Conservation (phyloP, 37 sponge, comb jelly and placozoan species). For the Halichondria panicea region DNA sequence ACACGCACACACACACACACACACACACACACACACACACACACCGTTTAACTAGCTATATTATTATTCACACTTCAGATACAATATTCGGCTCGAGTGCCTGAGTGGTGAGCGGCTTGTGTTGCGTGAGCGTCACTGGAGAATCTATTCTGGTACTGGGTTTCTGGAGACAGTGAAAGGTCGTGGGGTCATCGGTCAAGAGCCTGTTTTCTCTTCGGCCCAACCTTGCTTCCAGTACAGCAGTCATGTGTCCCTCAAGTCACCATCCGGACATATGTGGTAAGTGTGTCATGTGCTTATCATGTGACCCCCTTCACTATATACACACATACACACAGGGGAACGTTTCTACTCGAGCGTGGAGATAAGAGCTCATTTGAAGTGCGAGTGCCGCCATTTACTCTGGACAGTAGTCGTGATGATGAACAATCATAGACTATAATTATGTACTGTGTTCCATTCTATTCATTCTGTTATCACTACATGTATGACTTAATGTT, state of each 20-base stretch:
- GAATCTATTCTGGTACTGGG: constrained; percentile 75
- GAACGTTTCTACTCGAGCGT: constrained; percentile 88
- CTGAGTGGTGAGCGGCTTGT: constrained; percentile 65
- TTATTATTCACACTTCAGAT: constrained; percentile 33
- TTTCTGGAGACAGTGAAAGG: constrained; percentile 90
- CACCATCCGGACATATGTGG: constrained; percentile 95
- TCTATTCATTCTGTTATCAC: no score
- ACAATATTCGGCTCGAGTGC: constrained; percentile 93
- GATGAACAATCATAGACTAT: no score
- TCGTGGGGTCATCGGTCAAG: constrained; percentile 93
- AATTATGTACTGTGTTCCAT: no score
- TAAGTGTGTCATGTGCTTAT: constrained; percentile 19
- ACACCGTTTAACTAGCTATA: no score
- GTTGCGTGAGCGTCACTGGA: constrained; percentile 89
- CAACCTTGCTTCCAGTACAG: constrained; percentile 96
- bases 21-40: no score
- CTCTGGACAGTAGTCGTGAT: constrained; percentile 73
- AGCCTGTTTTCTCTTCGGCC: constrained; percentile 72
- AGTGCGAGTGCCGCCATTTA: constrained; percentile 86
- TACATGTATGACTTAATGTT: no score
- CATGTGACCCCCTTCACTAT: neutral
- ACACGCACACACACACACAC: constrained; percentile 3
- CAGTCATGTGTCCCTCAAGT: constrained; percentile 83
- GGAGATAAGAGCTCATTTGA: constrained; percentile 78
- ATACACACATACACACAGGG: constrained; percentile 50